Base-by-base conservation (phyloP, 1,140 invertebrate genomes). In the Psilanteris sp. region DNA sequence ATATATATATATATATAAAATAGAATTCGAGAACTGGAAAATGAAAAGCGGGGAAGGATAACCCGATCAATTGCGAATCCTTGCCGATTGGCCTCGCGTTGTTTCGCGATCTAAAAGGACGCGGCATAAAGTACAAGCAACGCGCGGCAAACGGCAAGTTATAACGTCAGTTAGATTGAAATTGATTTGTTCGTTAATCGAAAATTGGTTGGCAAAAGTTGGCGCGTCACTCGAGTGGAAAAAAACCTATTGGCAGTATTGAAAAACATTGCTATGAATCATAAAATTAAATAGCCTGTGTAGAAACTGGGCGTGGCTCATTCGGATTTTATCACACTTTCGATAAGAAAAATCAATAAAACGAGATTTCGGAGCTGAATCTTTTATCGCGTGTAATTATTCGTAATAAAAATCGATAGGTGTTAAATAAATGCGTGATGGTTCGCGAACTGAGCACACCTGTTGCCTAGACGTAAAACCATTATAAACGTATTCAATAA, bases 331-430 rank as follows among this genome's bases (percentile, higher is more conserved):
- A 66, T 66, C 48, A 14, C 4, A 6, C 11, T 26, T 66, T 36
- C 18, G 48, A 54, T 66, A 44, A 66, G 44, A 10, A 66, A 66
- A 54, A 66, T 66, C 48, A 66, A 66, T 66, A 66, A n/a, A 22
- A 3, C 16, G 24, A 29, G 37, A 54, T 66, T 66, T 66, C 14
- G 14, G 4, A 9, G 14, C 16, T 16, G 14, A 66, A 66, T 54
- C 29, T 44, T 67, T 55, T 43, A 16, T 18, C 37, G 4, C 4
- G 1, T 10, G 13, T 36, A 54, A 54, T 66, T 66, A 44, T 43
- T 66, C 20, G 20, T 54, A 9, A 44, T 36, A 46, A 46, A 46
- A 67, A 46, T 55, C 39, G 41, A 44, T 36, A n/a, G 20, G 0
- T 20, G 48, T 66, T 43, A 54, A 64, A 64, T 67, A 57, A 57